Evolutionary conservation across 2,797 vertebrate genomes (phyloP).

Genomic region (Falco concolor): DNA sequence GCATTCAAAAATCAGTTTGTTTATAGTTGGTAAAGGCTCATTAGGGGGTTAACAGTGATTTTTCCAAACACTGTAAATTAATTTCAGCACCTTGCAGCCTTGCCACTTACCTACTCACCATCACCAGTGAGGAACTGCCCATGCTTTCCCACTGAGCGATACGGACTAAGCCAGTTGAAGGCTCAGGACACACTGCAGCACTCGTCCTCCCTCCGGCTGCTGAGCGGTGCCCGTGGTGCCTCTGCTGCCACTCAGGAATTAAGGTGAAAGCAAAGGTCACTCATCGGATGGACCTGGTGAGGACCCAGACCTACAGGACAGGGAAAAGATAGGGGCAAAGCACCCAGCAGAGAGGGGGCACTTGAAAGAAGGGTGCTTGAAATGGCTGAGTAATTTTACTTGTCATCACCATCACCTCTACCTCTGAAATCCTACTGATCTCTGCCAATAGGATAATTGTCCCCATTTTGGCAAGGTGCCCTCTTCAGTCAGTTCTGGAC

Average conservation of each 20-base stretch:
- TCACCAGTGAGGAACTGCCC: neutral
- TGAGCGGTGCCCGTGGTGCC: neutral
- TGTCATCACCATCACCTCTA: neutral
- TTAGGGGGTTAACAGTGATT: neutral
- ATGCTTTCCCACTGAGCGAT: rapidly evolving
- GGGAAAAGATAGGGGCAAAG: neutral
- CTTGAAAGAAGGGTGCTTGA: neutral
- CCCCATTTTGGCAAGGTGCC: neutral
- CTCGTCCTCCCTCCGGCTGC: neutral
- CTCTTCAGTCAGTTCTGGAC: neutral
- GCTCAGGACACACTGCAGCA: rapidly evolving
- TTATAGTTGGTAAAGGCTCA: neutral
- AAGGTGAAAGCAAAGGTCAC: neutral
- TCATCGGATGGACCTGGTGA: neutral
- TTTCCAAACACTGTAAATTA: neutral
- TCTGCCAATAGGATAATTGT: neutral
- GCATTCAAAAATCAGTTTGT: neutral
- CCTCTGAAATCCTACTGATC: neutral
- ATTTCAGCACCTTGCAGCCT: neutral
- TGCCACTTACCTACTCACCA: neutral
- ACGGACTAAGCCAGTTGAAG: neutral
- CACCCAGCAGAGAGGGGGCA: rapidly evolving
- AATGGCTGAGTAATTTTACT: neutral
- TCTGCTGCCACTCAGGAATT: neutral
- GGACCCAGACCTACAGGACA: neutral